phyloP scores from a whole-genome alignment of 2,797 vertebrate species.

The Lepus oiostolus region DNA sequence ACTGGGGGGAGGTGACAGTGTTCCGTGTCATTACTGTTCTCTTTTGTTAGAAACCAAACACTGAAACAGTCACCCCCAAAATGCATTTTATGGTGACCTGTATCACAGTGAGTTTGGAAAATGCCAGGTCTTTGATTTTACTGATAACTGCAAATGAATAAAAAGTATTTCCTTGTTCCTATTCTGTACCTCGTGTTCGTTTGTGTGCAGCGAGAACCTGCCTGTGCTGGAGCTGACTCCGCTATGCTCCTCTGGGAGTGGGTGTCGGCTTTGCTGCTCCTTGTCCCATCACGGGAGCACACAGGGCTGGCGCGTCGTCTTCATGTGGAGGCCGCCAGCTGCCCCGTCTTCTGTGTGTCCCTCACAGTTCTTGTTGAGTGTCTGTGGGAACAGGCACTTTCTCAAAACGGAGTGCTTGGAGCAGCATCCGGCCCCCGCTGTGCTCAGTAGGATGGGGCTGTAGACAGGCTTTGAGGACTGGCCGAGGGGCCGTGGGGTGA shows the following conservation, averaged over 20 bases:
- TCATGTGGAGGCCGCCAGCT: too few relatives aligned
- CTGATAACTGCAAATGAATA: too few relatives aligned
- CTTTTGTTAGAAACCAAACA: too few relatives aligned
- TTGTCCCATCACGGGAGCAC: too few relatives aligned
- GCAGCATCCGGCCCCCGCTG: accelerated
- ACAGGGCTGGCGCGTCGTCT: too few relatives aligned
- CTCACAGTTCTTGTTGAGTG: accelerated
- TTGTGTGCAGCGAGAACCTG: accelerated
- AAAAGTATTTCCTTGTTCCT: background rate
- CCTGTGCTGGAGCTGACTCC: too few relatives aligned
- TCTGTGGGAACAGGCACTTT: accelerated
- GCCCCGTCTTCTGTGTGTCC: too few relatives aligned
- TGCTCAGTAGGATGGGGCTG: accelerated
- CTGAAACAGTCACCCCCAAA: background rate
- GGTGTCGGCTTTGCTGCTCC: too few relatives aligned
- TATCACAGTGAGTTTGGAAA: background rate
- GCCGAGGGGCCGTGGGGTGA: background rate
- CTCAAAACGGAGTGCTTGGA: background rate
- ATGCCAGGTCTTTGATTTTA: background rate
- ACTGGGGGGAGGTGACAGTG: background rate
- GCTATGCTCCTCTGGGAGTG: too few relatives aligned
- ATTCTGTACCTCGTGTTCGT: accelerated
- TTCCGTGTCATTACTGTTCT: too few relatives aligned
- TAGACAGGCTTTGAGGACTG: too few relatives aligned
- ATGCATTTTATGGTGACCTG: too few relatives aligned